Conservation (phyloP, 2,113 vertebrate species). For the Empidonax traillii region DNA sequence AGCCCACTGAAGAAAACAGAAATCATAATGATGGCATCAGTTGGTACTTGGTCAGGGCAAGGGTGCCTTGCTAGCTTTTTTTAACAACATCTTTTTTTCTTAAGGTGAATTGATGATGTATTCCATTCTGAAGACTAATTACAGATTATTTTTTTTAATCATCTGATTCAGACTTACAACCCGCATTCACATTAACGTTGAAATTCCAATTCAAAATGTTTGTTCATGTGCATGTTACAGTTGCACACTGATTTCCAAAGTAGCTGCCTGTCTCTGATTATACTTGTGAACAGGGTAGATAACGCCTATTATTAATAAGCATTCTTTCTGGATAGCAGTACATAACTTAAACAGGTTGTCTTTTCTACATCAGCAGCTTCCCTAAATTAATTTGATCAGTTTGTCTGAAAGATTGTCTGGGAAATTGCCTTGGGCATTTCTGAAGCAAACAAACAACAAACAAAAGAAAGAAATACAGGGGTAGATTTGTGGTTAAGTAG, state of each 20-base stretch:
- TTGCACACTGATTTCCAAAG: neutral
- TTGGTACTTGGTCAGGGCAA: neutral
- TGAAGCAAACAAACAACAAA: neutral
- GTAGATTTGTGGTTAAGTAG: neutral
- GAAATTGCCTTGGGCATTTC: neutral
- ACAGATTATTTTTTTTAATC: neutral
- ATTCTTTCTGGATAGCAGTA: neutral
- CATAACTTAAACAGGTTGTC: neutral
- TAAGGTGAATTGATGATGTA: neutral
- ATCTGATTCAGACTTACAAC: neutral
- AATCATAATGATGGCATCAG: neutral
- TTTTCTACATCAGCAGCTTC: neutral
- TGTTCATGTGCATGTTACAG: neutral
- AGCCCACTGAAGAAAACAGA: neutral
- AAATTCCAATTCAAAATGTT: neutral
- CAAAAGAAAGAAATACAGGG: neutral
- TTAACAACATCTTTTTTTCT: neutral
- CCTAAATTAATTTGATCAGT: neutral
- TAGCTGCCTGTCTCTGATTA: neutral
- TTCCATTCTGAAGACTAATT: neutral
- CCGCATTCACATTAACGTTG: neutral
- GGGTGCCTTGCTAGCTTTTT: neutral
- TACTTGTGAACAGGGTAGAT: neutral
- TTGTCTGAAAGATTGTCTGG: neutral
- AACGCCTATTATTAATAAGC: neutral